phyloP scores from a whole-genome alignment of 2,888 invertebrate species.

The Drosophila austrosaltans region DNA sequence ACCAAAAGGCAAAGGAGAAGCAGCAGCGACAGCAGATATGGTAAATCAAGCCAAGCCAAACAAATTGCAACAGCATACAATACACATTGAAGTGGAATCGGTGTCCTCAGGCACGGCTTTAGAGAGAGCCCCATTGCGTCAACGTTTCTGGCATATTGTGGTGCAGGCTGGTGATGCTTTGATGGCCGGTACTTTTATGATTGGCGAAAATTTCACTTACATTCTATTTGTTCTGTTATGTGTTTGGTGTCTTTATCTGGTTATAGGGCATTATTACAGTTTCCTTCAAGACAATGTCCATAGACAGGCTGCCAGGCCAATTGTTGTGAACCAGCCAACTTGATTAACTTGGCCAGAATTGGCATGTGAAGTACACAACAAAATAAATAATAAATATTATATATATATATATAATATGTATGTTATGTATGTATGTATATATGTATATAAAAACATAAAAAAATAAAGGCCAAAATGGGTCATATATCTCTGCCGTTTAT shows the following conservation, averaged over 20 bases:
- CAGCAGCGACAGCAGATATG: neutral
- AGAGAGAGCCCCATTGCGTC: constrained; percentile 54
- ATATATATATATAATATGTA: neutral
- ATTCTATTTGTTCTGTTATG: constrained; percentile 59
- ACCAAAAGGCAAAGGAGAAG: constrained; percentile 1
- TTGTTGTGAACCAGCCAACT: neutral
- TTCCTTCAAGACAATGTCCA: constrained; percentile 43
- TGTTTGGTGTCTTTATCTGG: constrained; percentile 63
- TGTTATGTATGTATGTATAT: too few relatives aligned
- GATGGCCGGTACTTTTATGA: constrained; percentile 55
- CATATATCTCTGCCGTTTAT: constrained; percentile 37
- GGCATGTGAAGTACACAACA: constrained; percentile 5
- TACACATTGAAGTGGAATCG: constrained; percentile 72
- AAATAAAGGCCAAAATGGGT: neutral
- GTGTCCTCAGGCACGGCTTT: constrained; percentile 56
- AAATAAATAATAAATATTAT: neutral
- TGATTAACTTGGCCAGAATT: neutral
- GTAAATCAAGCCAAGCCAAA: constrained; percentile 22
- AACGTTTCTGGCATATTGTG: constrained; percentile 63
- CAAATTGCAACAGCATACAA: constrained; percentile 54
- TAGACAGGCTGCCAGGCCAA: constrained; percentile 8
- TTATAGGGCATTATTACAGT: constrained; percentile 52
- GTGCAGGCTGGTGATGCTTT: constrained; percentile 54
- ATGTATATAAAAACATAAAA: neutral
- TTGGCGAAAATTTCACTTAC: constrained; percentile 66